Conservation (phyloP, 2,888 invertebrate genomes). For the Odontothrips loti region DNA sequence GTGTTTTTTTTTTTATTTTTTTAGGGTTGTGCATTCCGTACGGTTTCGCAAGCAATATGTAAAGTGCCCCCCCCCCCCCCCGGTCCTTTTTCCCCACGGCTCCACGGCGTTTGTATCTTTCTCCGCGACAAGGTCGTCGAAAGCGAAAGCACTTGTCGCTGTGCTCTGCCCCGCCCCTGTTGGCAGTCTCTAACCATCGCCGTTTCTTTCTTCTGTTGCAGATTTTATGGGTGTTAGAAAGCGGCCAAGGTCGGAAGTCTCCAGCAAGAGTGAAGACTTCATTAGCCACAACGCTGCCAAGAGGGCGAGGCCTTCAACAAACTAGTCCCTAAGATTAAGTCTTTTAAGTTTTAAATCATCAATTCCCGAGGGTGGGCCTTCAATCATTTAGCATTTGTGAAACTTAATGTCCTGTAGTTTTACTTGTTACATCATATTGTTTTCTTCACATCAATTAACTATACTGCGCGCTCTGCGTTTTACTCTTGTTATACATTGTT, state of each 20-base stretch:
- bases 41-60: too few relatives aligned
- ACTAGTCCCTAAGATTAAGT: background rate
- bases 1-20: too few relatives aligned
- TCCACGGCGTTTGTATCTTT: too few relatives aligned
- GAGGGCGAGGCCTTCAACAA: background rate
- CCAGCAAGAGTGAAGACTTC: background rate
- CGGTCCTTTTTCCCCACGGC: too few relatives aligned
- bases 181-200: background rate
- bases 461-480: background rate
- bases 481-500: background rate
- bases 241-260: background rate
- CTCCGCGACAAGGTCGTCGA: background rate
- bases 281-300: background rate
- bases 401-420: too few relatives aligned
- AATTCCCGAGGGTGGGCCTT: background rate
- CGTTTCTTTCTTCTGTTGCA: background rate
- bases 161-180: background rate
- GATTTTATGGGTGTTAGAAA: background rate
- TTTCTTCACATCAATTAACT: too few relatives aligned
- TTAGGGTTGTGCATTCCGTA: too few relatives aligned
- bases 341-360: background rate
- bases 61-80: too few relatives aligned
- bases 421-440: too few relatives aligned
- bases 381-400: too few relatives aligned
- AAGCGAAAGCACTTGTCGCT: conserved; percentile 3